These are phyloP conservation scores for Astyanax mexicanus DNA, from an alignment of 2,797 vertebrate species.

Conservation along the genomic window DNA sequence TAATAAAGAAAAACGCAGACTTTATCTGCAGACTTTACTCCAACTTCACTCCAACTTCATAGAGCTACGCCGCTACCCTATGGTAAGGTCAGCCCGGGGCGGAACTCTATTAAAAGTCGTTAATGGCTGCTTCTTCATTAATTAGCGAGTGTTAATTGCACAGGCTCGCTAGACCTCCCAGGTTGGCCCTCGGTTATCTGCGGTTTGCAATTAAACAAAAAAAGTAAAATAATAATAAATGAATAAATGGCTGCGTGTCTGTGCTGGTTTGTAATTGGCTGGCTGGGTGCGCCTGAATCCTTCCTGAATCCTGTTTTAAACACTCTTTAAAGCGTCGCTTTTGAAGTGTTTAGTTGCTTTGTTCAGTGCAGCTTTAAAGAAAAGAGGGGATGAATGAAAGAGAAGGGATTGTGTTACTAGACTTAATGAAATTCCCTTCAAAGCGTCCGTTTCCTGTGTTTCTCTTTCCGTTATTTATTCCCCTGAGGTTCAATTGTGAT, in stretches of 20 bases:
- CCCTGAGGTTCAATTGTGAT: too few relatives aligned
- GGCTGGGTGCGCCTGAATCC: not conserved
- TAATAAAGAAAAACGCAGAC: too few relatives aligned
- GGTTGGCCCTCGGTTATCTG: slow-evolving; percentile 13
- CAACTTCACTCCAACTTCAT: too few relatives aligned
- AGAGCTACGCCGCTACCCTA: too few relatives aligned
- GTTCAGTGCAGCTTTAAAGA: not conserved
- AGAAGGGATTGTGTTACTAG: not conserved
- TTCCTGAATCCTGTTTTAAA: not conserved
- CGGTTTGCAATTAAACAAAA: too few relatives aligned
- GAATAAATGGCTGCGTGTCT: too few relatives aligned
- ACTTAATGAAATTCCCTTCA: too few relatives aligned
- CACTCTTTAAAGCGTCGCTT: not conserved
- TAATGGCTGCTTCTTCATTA: slow-evolving; percentile 38
- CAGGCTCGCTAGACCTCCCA: not conserved
- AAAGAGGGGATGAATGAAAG: not conserved
- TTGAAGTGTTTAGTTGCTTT: not conserved
- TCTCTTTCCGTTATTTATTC: too few relatives aligned
- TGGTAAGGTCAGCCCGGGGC: not conserved
- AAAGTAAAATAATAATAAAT: too few relatives aligned
- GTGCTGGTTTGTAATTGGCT: not conserved
- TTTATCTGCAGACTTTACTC: too few relatives aligned
- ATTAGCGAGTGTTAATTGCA: slow-evolving; percentile 31
- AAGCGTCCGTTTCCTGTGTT: too few relatives aligned
- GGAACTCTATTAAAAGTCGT: slow-evolving; percentile 10